Evolutionary conservation across 1,140 invertebrate genomes (phyloP).

Genomic region (Kradibia gibbosae): DNA sequence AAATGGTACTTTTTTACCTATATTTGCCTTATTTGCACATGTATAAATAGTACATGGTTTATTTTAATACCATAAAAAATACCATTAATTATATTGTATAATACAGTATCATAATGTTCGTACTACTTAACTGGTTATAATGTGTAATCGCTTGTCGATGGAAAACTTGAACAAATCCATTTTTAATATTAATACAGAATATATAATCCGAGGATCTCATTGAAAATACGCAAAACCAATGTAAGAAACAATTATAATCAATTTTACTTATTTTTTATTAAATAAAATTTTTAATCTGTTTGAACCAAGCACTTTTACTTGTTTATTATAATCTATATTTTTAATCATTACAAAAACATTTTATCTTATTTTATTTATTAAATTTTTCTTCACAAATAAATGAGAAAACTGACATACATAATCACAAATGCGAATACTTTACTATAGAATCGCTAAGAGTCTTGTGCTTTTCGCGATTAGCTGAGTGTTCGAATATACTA

Average conservation of each 20-base stretch:
- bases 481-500: constrained; percentile 17
- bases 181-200: constrained; percentile 12
- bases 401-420: constrained; percentile 9
- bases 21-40: constrained; percentile 19
- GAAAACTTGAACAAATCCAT: constrained; percentile 36
- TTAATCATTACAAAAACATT: constrained; percentile 67
- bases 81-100: constrained; percentile 24
- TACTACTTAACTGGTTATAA: background rate
- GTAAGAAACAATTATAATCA: constrained; percentile 21
- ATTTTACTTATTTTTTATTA: constrained; percentile 6
- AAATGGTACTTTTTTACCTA: constrained; percentile 14
- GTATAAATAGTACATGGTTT: background rate
- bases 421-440: constrained; percentile 12
- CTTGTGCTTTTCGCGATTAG: constrained; percentile 1
- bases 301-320: constrained; percentile 61
- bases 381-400: background rate
- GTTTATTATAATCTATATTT: constrained; percentile 63
- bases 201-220: background rate
- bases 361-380: background rate
- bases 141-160: constrained; percentile 22
- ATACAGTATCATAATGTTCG: constrained; percentile 22
- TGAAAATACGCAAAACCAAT: background rate
- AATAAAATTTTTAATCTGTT: constrained; percentile 32
- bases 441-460: background rate
- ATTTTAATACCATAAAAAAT: constrained; percentile 26